phyloP scores from a whole-genome alignment of 2,888 invertebrate species.

The Colostygia pectinataria region DNA sequence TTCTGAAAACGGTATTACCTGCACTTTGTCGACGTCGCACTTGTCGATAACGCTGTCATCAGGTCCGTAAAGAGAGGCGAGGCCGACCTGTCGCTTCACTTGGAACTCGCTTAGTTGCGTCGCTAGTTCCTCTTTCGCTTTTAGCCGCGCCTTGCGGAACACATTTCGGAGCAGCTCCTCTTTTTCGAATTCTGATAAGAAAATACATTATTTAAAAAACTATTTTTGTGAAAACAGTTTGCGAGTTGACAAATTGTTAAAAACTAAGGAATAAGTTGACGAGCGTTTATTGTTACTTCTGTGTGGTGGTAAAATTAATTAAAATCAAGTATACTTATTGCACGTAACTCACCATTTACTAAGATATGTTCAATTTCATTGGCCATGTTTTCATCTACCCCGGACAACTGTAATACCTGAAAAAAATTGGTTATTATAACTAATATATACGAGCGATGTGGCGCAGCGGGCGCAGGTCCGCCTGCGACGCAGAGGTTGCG shows the following conservation, averaged over 20 bases:
- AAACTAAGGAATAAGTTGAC: no score
- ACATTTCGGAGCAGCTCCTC: conserved; percentile 94
- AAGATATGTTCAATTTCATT: conserved; percentile 95
- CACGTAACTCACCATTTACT: conserved; percentile 83
- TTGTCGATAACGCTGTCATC: conserved; percentile 90
- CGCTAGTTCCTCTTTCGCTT: conserved; percentile 91
- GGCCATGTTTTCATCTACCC: conserved; percentile 93
- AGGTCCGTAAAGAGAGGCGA: conserved; percentile 95
- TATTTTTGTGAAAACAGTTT: no score
- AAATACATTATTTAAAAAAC: neutral
- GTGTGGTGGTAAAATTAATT: no score
- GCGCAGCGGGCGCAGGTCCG: no score
- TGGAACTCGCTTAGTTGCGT: conserved; percentile 93
- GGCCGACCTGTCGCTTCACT: conserved; percentile 93
- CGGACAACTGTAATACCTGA: conserved; percentile 90
- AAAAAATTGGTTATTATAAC: no score
- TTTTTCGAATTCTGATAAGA: conserved; percentile 88
- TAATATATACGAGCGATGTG: no score
- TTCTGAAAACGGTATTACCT: no score
- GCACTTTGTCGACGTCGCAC: conserved; percentile 86
- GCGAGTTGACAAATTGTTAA: no score
- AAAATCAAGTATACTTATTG: no score
- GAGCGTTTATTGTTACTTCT: no score
- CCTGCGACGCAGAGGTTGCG: no score
- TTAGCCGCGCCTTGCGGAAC: conserved; percentile 93